Evolutionary conservation across 2,888 invertebrate genomes (phyloP), one percentile per base, ranked within the genome.

Genomic region (Ecliptopera silaceata): DNA sequence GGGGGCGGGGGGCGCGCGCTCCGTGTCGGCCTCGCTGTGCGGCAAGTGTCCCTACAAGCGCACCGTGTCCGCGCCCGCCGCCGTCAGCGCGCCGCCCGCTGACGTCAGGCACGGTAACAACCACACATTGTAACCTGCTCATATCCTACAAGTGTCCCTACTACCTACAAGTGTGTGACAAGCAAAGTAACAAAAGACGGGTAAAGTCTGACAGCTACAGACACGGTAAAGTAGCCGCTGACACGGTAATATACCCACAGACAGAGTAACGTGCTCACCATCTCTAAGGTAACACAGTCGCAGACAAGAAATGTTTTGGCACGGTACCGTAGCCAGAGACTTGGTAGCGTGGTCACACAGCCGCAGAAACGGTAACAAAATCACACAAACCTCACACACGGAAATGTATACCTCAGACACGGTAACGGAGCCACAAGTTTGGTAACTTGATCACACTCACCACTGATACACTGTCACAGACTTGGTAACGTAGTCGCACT

Each of bases 31-130:
- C 20, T 97, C 97, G 70, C 95, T 98, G 75, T 97, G 96, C 52
- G 95, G 96, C 43, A 98, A 98, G 90, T 97, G 97, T 95, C 98
- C 98, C 0, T 98, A 98, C 87, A 97, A 98, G 84, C 90, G 98
- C 59, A 97, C 98, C 44, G 96, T 97, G 93, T 98, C 98, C 4
- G 98, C 98, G 11, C 98, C 98, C 8, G 96, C 97, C 42, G 95
- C 96, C 48, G 95, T 96, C 31, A 18, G 53, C 89, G 93, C 95
- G 52, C 94, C 95, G 1, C 95, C 93, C 94, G 46, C 94, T 95
- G 74, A 96, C 96, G 74, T 93, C 93, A 68, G 95, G 83, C 93
- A 61, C 26, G 65, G 65, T 65, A 49, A 52, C n/a, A n/a, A n/a
- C n/a, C n/a, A n/a, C n/a, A n/a, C n/a, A n/a, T n/a, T n/a, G n/a